These are phyloP conservation scores for Hippocampus guttulatus DNA, from an alignment of 2,113 vertebrate genomes.

Conservation along the genomic window DNA sequence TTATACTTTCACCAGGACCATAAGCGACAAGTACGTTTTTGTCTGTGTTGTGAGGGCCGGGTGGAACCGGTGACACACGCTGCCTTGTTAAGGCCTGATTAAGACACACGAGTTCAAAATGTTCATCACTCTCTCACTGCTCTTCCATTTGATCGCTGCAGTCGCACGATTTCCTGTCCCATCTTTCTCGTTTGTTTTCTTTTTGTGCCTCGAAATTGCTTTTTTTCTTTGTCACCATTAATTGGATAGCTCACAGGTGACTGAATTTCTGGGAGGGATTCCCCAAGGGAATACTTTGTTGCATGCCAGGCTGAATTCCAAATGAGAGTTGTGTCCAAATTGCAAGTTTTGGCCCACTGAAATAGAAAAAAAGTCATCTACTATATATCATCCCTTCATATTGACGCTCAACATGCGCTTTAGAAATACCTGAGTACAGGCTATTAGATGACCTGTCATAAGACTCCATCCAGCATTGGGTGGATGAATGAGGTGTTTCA, in stretches of 20 bases:
- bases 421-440: neutral
- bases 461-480: too few species aligned
- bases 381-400: neutral
- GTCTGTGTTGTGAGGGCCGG: neutral
- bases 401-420: neutral
- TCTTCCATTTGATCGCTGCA: conserved; percentile 5
- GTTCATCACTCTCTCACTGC: neutral
- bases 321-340: conserved; percentile 58
- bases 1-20: neutral
- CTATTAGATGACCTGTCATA: neutral
- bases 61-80: neutral
- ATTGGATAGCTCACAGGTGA: conserved; percentile 58
- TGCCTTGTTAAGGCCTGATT: conserved; percentile 31
- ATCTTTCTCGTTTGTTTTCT: conserved; percentile 12
- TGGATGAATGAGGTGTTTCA: too few species aligned
- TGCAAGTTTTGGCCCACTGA: conserved; percentile 52
- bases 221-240: conserved; percentile 47
- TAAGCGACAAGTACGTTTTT: neutral
- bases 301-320: conserved; percentile 51
- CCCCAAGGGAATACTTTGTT: conserved; percentile 52
- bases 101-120: conserved; percentile 16
- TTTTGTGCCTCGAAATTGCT: conserved; percentile 40
- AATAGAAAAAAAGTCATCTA: conserved; percentile 25
- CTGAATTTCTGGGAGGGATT: conserved; percentile 60
- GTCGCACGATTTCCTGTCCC: conserved; percentile 20